A percentile compares a stretch with the other conserved stretches of the same genome.
These are phyloP conservation scores for Athene cunicularia DNA, from an alignment of 2,113 vertebrate species.

Conservation along the genomic window DNA sequence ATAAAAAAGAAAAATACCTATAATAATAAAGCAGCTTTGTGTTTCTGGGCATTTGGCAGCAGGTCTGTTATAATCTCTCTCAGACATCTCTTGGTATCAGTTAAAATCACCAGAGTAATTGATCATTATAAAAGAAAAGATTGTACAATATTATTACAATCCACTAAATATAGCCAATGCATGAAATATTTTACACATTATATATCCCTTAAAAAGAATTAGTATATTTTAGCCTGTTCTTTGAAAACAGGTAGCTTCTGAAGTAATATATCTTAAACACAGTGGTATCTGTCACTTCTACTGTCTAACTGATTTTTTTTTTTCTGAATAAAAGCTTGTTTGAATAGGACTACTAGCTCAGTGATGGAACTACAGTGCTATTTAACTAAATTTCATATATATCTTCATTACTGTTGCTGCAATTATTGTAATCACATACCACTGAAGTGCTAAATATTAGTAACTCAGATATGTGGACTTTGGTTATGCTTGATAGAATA, in stretches of 20 bases:
- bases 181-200: slow-evolving; percentile 38
- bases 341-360: slow-evolving; percentile 34
- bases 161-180: slow-evolving; percentile 20
- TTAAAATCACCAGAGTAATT: slow-evolving; percentile 12
- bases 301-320: not conserved
- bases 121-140: slow-evolving; percentile 19
- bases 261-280: slow-evolving; percentile 17
- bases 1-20: slow-evolving; percentile 16
- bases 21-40: slow-evolving; percentile 22
- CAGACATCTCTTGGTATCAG: not conserved
- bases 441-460: slow-evolving; percentile 55
- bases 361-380: slow-evolving; percentile 51
- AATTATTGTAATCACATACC: slow-evolving; percentile 42
- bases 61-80: not conserved
- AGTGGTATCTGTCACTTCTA: slow-evolving; percentile 39
- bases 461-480: slow-evolving; percentile 62
- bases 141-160: slow-evolving; percentile 20
- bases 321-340: slow-evolving; percentile 32
- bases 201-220: slow-evolving; percentile 5
- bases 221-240: not conserved
- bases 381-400: slow-evolving; percentile 39
- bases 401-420: not conserved
- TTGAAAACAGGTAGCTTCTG: slow-evolving; percentile 17
- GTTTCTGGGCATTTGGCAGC: slow-evolving; percentile 27
- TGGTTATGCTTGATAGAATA: slow-evolving; percentile 68